Evolutionary conservation across 1,140 invertebrate genomes (phyloP), one percentile per base, ranked within the genome.

Genomic region (Caenorhabditis inopinata): DNA sequence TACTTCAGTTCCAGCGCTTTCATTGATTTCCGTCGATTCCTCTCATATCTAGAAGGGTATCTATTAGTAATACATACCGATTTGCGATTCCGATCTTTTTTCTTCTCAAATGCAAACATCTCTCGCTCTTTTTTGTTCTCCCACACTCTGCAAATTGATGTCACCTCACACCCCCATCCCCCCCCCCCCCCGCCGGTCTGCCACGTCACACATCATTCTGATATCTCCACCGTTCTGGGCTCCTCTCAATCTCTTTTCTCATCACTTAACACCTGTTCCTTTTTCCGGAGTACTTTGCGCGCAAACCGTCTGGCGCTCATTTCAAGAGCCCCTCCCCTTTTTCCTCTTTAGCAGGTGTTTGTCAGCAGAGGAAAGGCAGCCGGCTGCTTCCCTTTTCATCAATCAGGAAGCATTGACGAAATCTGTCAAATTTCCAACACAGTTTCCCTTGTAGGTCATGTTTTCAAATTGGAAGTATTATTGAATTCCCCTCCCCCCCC

Each of bases 51-150:
- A 32, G 18, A 68, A 38, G 29, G 32, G 58, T 68, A 68, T 68
- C 58, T 68, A 38, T 68, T 68, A 68, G 16, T 68, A 38, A 38
- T 68, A n/a, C n/a, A n/a, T n/a, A 68, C 32, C 32, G 7, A 32
- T 9, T 21, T 14, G n/a, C n/a, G 51, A 32, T 38, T 68, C 32
- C 32, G 6, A 68, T 68, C 58, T 38, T 58, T 58, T 38, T 32
- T 29, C 14, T 58, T 58, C n/a, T 58, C 29, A 68, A 68, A 68
- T 68, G 58, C 58, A 68, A 68, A 68, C 58, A 75, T 27, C n/a
- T 74, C 29, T 35, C 5, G 29, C 27, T n/a, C n/a, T n/a, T n/a
- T n/a, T n/a, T n/a, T n/a, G n/a, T n/a, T n/a, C n/a, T n/a, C n/a
- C n/a, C n/a, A n/a, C n/a, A n/a, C n/a, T 62, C 11, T 73, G 35